Percentiles rank a stretch among this genome's conserved stretches.
Conservation (phyloP, 2,888 invertebrate species). For the Nezara viridula region DNA sequence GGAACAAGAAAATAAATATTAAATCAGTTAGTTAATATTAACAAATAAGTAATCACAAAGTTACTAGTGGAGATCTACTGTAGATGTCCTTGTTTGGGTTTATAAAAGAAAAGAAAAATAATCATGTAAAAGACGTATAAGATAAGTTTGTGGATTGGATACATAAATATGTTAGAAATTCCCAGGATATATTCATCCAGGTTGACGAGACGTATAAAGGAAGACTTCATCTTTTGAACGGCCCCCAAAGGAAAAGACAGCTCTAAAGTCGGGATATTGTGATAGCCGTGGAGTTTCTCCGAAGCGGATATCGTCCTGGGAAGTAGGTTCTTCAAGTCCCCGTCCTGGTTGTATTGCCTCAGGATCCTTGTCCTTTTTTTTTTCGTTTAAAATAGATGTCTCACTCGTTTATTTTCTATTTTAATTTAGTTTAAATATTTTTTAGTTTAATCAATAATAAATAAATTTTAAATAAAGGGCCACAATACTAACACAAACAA, state of each 20-base stretch:
- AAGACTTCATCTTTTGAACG: neutral
- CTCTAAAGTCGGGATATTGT: neutral
- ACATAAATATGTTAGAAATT: neutral
- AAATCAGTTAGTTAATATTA: too few relatives aligned
- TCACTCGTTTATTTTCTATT: neutral
- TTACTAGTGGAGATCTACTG: too few relatives aligned
- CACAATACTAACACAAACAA: too few relatives aligned
- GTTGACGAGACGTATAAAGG: neutral
- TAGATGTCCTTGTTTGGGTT: too few relatives aligned
- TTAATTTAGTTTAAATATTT: too few relatives aligned
- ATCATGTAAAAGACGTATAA: too few relatives aligned
- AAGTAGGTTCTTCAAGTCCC: neutral
- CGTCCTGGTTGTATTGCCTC: neutral
- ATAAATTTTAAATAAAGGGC: too few relatives aligned
- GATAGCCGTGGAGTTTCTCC: neutral
- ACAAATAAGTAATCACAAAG: too few relatives aligned
- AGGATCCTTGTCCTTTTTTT: neutral
- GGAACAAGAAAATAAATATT: too few relatives aligned
- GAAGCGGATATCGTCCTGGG: constrained; percentile 22
- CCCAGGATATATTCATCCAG: neutral
- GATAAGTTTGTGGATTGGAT: neutral
- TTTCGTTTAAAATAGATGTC: neutral
- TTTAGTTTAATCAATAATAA: too few relatives aligned
- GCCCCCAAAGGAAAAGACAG: neutral
- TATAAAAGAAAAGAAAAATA: too few relatives aligned